Conservation (phyloP, 1,140 invertebrate genomes). For the Heliconius congener region DNA sequence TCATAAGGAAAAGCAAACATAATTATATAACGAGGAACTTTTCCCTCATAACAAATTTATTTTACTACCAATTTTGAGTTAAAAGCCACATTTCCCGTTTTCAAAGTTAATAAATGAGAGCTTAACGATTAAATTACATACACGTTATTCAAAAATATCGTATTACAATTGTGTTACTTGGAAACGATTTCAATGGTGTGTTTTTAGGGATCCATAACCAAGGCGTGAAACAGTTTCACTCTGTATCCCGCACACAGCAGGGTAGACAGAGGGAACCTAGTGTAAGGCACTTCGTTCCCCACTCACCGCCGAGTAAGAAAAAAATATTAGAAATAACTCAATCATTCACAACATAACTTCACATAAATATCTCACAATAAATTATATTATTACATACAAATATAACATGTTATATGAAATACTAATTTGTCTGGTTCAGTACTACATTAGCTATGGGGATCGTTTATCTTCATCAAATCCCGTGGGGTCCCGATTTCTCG, state of each 20-base stretch:
- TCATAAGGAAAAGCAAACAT: too few species aligned
- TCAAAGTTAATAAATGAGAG: not conserved
- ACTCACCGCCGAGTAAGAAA: too few species aligned
- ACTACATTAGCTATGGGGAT: conserved; percentile 33
- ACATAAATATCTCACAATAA: not conserved
- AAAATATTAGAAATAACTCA: too few species aligned
- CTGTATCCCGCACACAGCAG: too few species aligned
- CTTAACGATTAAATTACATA: not conserved
- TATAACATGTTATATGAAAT: conserved; percentile 16
- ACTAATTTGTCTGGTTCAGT: conserved; percentile 21
- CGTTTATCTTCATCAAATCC: conserved; percentile 51
- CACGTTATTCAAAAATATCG: not conserved
- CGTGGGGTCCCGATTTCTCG: conserved; percentile 32
- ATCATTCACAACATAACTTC: not conserved
- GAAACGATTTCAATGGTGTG: too few species aligned
- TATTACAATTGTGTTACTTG: not conserved
- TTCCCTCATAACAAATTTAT: not conserved
- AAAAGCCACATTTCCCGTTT: not conserved
- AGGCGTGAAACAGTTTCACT: too few species aligned
- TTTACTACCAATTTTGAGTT: not conserved
- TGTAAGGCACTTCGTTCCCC: too few species aligned
- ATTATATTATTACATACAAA: not conserved
- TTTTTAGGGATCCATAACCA: too few species aligned
- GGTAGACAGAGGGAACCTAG: too few species aligned
- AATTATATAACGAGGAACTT: too few species aligned